Evolutionary conservation across 2,113 vertebrate genomes (phyloP), one percentile per base, ranked within the genome.

Genomic region (Syrrhaptes paradoxus): DNA sequence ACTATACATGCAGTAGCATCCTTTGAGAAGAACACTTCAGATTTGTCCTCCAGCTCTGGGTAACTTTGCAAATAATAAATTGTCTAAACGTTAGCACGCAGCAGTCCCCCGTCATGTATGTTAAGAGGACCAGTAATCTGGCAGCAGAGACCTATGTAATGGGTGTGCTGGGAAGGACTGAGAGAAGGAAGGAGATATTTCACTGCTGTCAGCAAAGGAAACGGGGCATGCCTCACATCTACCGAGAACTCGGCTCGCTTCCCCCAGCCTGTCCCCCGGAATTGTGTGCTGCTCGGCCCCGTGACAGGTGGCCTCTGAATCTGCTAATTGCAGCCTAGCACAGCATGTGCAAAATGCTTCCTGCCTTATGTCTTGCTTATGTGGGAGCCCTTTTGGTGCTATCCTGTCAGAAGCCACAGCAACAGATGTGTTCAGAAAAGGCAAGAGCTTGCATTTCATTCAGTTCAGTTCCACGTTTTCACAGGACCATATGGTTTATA

Each of bases 351-450:
- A 36, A 21, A 90, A 31, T 8, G 11, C 78, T 87, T 70, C 77
- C 84, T 77, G 91, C 87, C 84, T 25, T 52, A 25, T 52, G 51
- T 26, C 51, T 25, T 14, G 15, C 51, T 7, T 5, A 5, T 16
- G 68, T 8, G 63, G 68, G 41, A 94, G 93, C 93, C 87, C 61
- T 86, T 79, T 81, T 55, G 89, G 92, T 83, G 88, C 80, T 17
- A 25, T 18, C 66, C 71, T 43, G 65, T 52, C 77, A 63, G 86
- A 41, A 89, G 73, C 55, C 89, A 4, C 82, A 17, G 91, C 80
- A 84, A 7, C 90, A 94, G 93, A 59, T 89, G 85, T 20, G 77
- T 29, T 74, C 88, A 91, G 93, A 55, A 91, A 93, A 89, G 93
- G 85, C 82, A 57, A 78, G 92, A 85, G 95, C 72, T 63, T 36